Evolutionary conservation across 2,888 invertebrate species (phyloP).

Genomic region (Leptopilina syphax): DNA sequence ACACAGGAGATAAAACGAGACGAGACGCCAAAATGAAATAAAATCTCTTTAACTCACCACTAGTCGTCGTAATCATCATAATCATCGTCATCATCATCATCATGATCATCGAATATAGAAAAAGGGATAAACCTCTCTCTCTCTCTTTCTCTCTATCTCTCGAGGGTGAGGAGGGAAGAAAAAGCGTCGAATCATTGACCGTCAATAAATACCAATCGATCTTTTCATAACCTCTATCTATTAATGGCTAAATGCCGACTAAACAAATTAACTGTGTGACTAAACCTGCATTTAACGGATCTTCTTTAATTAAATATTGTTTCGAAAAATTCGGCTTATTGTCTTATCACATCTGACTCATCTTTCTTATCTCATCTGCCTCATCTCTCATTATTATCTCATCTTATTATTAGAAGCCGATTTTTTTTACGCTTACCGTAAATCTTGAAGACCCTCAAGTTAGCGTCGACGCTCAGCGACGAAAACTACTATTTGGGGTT

Average conservation of each 20-base stretch:
- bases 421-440: too few relatives aligned
- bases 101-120: too few relatives aligned
- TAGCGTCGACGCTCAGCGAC: too few relatives aligned
- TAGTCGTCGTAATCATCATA: conserved; percentile 1
- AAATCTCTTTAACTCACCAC: conserved; percentile 42
- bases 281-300: conserved; percentile 70
- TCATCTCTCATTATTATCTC: too few relatives aligned
- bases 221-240: conserved; percentile 61
- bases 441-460: too few relatives aligned
- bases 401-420: too few relatives aligned
- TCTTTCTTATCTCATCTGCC: too few relatives aligned
- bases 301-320: conserved; percentile 25
- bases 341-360: too few relatives aligned
- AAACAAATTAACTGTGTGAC: conserved; percentile 76
- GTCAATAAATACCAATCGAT: conserved; percentile 76
- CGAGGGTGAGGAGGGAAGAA: conserved; percentile 41
- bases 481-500: too few relatives aligned
- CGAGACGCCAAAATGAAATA: conserved; percentile 48
- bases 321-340: background rate
- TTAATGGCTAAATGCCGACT: conserved; percentile 72
- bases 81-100: background rate
- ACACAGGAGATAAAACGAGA: conserved; percentile 69
- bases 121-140: conserved; percentile 8
- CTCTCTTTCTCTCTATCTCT: background rate
- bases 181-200: conserved; percentile 73